Base-by-base conservation (phyloP, 2,888 invertebrate species). In the Lypha dubia region DNA sequence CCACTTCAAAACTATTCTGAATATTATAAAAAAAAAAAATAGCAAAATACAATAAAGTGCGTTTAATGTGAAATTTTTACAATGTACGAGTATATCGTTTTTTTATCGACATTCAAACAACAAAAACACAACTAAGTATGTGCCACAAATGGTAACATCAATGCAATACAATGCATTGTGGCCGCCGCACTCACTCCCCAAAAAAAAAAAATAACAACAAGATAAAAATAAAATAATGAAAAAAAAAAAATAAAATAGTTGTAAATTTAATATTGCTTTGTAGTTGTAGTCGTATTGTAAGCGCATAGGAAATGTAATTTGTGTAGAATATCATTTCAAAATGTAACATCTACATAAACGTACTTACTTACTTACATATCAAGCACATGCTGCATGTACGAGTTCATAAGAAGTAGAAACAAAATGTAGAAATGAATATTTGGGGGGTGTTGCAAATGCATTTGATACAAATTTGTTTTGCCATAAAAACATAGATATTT, bases 301-400 rank as follows among this genome's bases (percentile, higher is more conserved):
- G 51, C 51, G 38, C 62, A 84, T 77, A 81, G 84, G 58, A 84
- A 84, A 84, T 84, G 81, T 84, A 84, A 81, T 81, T 84, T 84
- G 81, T 84, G 32, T 76, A 62, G 80, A 76, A 56, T 84, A 81
- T 32, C 74, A 77, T 77, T 56, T 44, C 56, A 20, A 56, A 63
- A 38, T 60, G 41, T 20, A 28, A 62, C 22, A 20, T 0, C 15
- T 32, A 24, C 13, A 28, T 20, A 63, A 6, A 24, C 24, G 7
- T 22, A 5, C 15, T n/a, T 15, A 3, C 8, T 9, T 24, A 38
- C 5, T 1, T 22, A 58, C 9, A 9, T 22, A 1, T 38, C 41
- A 11, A 56, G 9, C 20, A n/a, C 38, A 35, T 35, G 22, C 6
- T 70, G 35, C 46, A 49, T 44, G 32, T n/a, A 5, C 53, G n/a